A percentile compares a stretch with the other conserved stretches of the same genome.
Conservation (phyloP, 2,797 vertebrate species). For the Harpagifer antarcticus region DNA sequence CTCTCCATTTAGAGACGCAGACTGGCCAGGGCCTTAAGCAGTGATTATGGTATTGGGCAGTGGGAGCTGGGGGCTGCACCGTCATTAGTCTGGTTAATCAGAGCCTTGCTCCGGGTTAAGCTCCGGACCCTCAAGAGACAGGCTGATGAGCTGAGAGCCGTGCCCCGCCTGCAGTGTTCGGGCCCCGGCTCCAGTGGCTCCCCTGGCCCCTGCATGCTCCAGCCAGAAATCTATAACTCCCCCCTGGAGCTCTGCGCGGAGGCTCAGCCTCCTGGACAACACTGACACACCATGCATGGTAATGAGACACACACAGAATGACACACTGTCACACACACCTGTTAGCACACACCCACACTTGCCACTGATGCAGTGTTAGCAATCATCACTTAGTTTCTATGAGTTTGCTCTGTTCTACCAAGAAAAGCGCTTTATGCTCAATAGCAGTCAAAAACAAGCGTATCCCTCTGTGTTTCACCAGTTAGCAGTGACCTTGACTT, state of each 20-base stretch:
- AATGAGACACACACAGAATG: constrained; percentile 76
- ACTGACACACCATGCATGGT: constrained; percentile 78
- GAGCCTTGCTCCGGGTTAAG: constrained; percentile 92
- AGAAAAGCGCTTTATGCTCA: constrained; percentile 8
- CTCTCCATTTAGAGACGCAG: constrained; percentile 60
- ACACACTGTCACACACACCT: constrained; percentile 67
- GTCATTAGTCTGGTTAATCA: constrained; percentile 99
- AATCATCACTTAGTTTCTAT: constrained; percentile 50
- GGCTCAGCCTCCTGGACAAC: constrained; percentile 80
- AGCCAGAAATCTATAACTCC: constrained; percentile 84
- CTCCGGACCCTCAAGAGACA: constrained; percentile 78
- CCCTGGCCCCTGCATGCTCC: constrained; percentile 73
- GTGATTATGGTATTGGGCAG: constrained; percentile 89
- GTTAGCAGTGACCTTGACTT: constrained; percentile 68
- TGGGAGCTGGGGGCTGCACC: constrained; percentile 81
- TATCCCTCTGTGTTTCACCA: constrained; percentile 25
- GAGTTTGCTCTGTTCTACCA: constrained; percentile 37
- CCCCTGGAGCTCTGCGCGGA: constrained; percentile 70
- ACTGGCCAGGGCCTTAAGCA: constrained; percentile 82
- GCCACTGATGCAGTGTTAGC: constrained; percentile 48
- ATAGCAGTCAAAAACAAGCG: constrained; percentile 29
- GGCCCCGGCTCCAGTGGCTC: constrained; percentile 72
- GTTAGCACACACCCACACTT: constrained; percentile 64
- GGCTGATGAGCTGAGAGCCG: constrained; percentile 93
- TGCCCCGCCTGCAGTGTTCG: constrained; percentile 88